A percentile compares a stretch with the other conserved stretches of the same genome.
Conservation (phyloP, 2,113 vertebrate species). For the Ondatra zibethicus region DNA sequence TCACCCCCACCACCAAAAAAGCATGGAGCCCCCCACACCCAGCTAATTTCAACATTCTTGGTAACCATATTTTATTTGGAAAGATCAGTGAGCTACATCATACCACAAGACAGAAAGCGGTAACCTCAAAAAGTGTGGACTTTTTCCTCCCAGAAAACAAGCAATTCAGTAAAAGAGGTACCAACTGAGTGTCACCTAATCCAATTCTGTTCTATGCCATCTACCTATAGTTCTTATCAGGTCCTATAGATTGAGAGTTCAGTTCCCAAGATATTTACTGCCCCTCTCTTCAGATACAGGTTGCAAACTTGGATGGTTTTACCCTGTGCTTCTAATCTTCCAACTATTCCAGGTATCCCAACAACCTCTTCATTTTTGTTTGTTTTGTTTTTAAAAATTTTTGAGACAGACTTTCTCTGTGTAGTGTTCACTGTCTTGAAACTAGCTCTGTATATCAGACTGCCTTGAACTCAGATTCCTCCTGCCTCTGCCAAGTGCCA, state of each 20-base stretch:
- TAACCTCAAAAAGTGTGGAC: neutral
- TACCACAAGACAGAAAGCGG: neutral
- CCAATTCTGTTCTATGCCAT: neutral
- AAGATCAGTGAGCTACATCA: neutral
- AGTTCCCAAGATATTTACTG: neutral
- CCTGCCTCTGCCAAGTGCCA: no score
- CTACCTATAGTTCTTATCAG: neutral
- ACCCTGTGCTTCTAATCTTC: neutral
- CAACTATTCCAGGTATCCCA: neutral
- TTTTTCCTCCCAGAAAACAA: neutral
- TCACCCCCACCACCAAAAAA: neutral
- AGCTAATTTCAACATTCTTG: neutral
- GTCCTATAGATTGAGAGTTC: neutral
- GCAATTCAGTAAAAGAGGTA: neutral
- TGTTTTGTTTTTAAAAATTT: no score
- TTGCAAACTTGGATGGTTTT: neutral
- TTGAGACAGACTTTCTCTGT: no score
- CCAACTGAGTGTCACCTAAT: neutral
- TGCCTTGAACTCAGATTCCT: no score
- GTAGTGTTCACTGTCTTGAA: no score
- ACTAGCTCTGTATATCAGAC: no score
- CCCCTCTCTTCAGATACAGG: neutral
- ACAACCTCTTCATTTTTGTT: no score
- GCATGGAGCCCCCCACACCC: neutral
- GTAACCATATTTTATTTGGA: neutral